Percentiles rank a stretch among this genome's conserved stretches.
Evolutionary conservation across 2,888 invertebrate species (phyloP).

Genomic region (Oscheius myriophilus): DNA sequence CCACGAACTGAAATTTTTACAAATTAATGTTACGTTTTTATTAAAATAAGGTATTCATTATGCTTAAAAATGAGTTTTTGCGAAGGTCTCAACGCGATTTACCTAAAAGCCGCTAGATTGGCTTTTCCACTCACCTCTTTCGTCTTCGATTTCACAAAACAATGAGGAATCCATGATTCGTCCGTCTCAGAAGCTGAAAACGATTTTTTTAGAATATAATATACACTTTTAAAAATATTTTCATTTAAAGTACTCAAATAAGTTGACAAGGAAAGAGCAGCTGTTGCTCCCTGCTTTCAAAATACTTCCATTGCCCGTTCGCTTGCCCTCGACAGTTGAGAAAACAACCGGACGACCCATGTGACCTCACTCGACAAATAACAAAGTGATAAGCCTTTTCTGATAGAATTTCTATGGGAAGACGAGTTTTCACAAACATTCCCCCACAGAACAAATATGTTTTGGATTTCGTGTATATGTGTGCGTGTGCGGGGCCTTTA

Average conservation of each 20-base stretch:
- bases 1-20: slow-evolving; percentile 74
- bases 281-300: too few relatives aligned
- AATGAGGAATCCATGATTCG: slow-evolving; percentile 67
- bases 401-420: not conserved
- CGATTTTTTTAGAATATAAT: not conserved
- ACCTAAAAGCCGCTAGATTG: not conserved
- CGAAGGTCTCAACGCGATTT: not conserved
- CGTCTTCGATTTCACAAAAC: slow-evolving; percentile 68
- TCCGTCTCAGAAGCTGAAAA: slow-evolving; percentile 52
- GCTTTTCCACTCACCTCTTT: slow-evolving; percentile 39
- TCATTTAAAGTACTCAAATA: too few relatives aligned
- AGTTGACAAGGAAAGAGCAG: too few relatives aligned
- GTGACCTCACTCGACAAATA: too few relatives aligned
- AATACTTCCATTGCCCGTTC: too few relatives aligned
- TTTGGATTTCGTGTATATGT: too few relatives aligned
- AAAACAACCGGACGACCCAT: too few relatives aligned
- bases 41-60: not conserved
- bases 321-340: too few relatives aligned
- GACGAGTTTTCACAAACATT: too few relatives aligned
- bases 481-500: too few relatives aligned
- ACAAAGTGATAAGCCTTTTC: not conserved
- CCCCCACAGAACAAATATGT: too few relatives aligned
- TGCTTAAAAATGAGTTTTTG: too few relatives aligned
- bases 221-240: not conserved
- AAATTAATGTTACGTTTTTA: not conserved